These are phyloP conservation scores for Drosophila pseudotalamancana DNA, from an alignment of 2,888 invertebrate genomes.

Conservation along the genomic window DNA sequence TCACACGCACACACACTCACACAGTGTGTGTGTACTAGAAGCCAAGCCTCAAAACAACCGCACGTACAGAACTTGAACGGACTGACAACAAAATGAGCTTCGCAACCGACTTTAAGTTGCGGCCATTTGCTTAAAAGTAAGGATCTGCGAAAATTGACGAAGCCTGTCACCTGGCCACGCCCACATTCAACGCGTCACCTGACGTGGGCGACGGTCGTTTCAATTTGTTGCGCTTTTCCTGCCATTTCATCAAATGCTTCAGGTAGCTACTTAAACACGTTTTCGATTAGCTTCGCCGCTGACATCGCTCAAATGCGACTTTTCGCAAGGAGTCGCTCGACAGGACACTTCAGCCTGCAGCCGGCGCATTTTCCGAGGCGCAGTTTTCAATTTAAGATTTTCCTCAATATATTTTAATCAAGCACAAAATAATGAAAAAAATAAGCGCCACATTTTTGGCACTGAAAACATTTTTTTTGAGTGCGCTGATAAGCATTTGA, in stretches of 20 bases:
- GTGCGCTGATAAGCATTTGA: conserved; percentile 56
- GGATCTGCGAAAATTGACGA: conserved; percentile 46
- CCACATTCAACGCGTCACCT: background rate
- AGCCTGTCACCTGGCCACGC: conserved; percentile 16
- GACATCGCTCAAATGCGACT: conserved; percentile 51
- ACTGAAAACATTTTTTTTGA: conserved; percentile 32
- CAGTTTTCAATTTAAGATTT: conserved; percentile 26
- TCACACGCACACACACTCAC: conserved; percentile 14
- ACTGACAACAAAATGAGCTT: conserved; percentile 60
- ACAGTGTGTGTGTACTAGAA: conserved; percentile 23
- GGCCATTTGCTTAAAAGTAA: conserved; percentile 48
- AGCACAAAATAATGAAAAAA: conserved; percentile 38
- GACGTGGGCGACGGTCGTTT: conserved; percentile 4
- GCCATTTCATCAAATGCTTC: conserved; percentile 71
- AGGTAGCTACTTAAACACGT: conserved; percentile 80
- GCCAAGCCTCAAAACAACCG: conserved; percentile 75
- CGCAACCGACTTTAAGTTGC: conserved; percentile 47
- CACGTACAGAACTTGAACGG: conserved; percentile 75
- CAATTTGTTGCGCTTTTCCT: conserved; percentile 30
- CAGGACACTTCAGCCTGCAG: conserved; percentile 32
- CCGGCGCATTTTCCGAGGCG: background rate
- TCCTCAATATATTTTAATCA: conserved; percentile 57
- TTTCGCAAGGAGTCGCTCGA: background rate
- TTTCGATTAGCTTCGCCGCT: conserved; percentile 77
- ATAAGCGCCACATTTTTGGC: conserved; percentile 31